Conservation (phyloP, 2,888 invertebrate genomes). For the Pardosa pseudoannulata region DNA sequence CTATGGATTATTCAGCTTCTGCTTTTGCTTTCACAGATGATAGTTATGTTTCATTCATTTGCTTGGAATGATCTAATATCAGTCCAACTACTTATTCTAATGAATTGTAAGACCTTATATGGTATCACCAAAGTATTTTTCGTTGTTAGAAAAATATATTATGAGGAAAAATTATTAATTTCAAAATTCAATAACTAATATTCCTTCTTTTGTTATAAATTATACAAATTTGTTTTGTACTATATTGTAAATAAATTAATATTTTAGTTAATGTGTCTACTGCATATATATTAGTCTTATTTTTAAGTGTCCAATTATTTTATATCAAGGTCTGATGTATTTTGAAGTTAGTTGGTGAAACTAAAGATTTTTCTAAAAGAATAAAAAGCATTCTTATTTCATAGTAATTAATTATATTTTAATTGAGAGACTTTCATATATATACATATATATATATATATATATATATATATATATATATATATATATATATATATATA, state of each 20-base stretch:
- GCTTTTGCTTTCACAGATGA: constrained; percentile 85
- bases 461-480: too few species aligned
- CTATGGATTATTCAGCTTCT: constrained; percentile 82
- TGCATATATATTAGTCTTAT: too few species aligned
- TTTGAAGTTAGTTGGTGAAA: too few species aligned
- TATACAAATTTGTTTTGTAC: not conserved
- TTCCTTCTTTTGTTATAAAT: not conserved
- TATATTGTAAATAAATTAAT: not conserved
- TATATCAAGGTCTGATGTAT: too few species aligned
- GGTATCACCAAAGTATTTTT: constrained; percentile 81
- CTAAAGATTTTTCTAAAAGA: too few species aligned
- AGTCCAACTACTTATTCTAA: constrained; percentile 88
- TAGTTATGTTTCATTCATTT: constrained; percentile 86
- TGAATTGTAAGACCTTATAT: constrained; percentile 94
- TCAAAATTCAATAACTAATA: constrained; percentile 42
- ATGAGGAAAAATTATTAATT: constrained; percentile 62
- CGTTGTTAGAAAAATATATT: constrained; percentile 65
- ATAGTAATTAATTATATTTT: too few species aligned
- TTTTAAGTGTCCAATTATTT: too few species aligned
- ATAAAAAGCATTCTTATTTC: too few species aligned
- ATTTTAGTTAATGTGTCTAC: not conserved
- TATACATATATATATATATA: too few species aligned
- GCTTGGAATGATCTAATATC: constrained; percentile 96
- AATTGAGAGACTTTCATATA: too few species aligned
- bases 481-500: too few species aligned